Conservation (phyloP, 2,113 vertebrate genomes). For the Manacus vitellinus region DNA sequence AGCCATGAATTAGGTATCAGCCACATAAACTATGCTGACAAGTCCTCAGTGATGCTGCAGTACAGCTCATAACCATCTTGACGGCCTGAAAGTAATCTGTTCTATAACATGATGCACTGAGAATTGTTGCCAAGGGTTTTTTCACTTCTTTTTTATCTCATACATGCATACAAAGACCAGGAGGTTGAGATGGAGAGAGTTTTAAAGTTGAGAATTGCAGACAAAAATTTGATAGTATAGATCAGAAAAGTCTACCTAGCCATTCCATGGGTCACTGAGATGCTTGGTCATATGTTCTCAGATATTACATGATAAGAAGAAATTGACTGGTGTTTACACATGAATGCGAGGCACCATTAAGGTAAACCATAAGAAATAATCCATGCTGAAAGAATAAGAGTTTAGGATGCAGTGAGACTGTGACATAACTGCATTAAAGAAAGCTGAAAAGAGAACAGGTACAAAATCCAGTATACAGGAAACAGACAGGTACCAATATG, state of each 20-base stretch:
- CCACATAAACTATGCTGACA: background rate
- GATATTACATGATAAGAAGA: background rate
- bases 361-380: background rate
- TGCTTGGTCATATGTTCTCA: background rate
- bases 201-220: background rate
- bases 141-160: background rate
- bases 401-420: background rate
- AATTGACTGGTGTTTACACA: background rate
- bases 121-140: background rate
- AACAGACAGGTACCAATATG: background rate
- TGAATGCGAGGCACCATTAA: background rate
- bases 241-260: background rate
- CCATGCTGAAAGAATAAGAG: background rate
- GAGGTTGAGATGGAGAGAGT: background rate
- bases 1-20: background rate
- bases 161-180: background rate
- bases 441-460: background rate
- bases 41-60: background rate
- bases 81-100: background rate
- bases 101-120: background rate
- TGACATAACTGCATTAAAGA: background rate
- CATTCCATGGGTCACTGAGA: background rate
- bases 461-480: background rate
- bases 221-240: background rate
- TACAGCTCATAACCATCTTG: background rate